Base-by-base conservation (phyloP, 2,797 vertebrate species). In the Eutrigla gurnardus region DNA sequence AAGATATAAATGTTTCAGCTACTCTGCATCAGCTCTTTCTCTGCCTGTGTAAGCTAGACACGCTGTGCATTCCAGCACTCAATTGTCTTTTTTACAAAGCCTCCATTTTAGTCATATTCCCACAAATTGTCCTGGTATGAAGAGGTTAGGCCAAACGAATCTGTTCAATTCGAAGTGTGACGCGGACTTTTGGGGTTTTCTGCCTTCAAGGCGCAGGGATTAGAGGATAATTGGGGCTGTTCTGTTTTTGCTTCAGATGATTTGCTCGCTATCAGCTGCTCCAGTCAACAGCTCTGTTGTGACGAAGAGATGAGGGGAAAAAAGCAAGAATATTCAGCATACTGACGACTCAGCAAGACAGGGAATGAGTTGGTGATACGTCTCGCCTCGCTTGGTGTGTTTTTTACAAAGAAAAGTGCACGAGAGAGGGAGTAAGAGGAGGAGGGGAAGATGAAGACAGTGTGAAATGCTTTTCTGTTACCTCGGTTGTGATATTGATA, bases 1-100 rank as follows among this genome's bases (percentile, higher is more conserved):
- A 62, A 70, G 67, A 77, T 82, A 89, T 89, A 7, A 71, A 88
- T 86, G 82, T 90, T 89, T 92, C 59, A 89, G 61, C 50, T 73
- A 6, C 59, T 57, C 63, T 3, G 39, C 63, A 60, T 81, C 62
- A 62, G 80, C 67, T 59, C 70, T 77, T 83, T 50, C 66, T 70
- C 43, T 70, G 53, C 36, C 32, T 45, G 35, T 55, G 58, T 55
- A 47, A n/a, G 43, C 72, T 25, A 71, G 18, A 77, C 18, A 52
- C 73, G 71, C 46, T 36, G 15, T 3, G 70, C 66, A 43, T 59
- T 47, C 9, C 52, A 65, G 12, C 33, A 40, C 25, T 49, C 64
- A 55, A 46, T 77, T 85, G 78, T 83, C 82, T 53, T 83, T 72
- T 5, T 43, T 7, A 52, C 32, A 13, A 67, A 70, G 17, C 32